Evolutionary conservation across 1,140 invertebrate genomes (phyloP).

Genomic region (Aphelenchoides fujianensis): DNA sequence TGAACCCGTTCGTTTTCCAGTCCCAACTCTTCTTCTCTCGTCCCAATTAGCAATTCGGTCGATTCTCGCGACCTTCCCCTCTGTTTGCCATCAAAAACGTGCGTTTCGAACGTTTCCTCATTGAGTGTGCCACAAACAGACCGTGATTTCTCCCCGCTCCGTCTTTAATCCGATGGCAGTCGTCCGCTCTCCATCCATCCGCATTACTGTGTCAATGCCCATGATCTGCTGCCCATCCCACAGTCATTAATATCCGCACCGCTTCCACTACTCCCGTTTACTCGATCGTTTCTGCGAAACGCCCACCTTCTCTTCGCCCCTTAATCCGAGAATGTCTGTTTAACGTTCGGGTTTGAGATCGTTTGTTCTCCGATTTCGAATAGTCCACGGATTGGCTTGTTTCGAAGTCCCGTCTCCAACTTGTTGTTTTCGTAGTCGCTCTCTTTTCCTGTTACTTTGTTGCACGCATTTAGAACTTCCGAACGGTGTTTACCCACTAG

Average conservation of each 20-base stretch:
- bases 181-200: neutral
- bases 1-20: no score
- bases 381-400: neutral
- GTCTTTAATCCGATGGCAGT: no score
- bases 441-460: neutral
- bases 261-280: neutral
- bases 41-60: no score
- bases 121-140: no score
- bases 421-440: conserved; percentile 3
- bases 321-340: no score
- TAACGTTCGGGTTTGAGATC: neutral
- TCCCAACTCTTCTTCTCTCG: no score
- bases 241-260: conserved; percentile 1
- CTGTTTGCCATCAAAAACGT: no score
- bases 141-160: no score
- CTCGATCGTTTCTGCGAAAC: neutral
- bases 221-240: no score
- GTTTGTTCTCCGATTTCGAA: neutral
- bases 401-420: neutral
- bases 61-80: no score
- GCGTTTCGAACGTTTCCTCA: no score
- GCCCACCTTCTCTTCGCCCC: neutral
- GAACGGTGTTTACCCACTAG: no score
- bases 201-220: neutral
- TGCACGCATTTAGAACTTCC: neutral